These are phyloP conservation scores for Cotesia glomerata DNA, from an alignment of 1,140 invertebrate genomes.

Conservation along the genomic window DNA sequence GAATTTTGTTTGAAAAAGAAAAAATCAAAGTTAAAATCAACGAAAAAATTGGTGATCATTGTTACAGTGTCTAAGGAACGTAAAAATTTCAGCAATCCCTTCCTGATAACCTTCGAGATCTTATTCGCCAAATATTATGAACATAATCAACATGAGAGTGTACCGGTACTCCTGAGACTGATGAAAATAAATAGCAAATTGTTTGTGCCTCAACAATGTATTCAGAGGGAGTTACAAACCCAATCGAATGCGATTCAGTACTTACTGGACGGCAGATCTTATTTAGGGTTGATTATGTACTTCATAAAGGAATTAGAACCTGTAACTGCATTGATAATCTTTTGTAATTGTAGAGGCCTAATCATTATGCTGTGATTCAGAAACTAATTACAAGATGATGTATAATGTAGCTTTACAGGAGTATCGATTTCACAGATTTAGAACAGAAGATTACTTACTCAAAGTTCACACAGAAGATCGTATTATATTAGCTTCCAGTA, in stretches of 20 bases:
- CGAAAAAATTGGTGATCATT: background rate
- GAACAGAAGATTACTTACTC: too few species aligned
- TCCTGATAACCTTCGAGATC: background rate
- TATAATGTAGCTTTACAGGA: too few species aligned
- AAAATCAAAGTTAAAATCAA: background rate
- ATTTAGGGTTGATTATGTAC: too few species aligned
- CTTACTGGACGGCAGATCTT: too few species aligned
- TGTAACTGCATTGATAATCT: too few species aligned
- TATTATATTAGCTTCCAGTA: too few species aligned
- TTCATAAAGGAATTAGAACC: too few species aligned
- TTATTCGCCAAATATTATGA: background rate
- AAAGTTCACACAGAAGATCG: too few species aligned
- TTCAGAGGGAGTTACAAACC: background rate
- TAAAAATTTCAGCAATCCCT: background rate
- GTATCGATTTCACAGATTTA: too few species aligned
- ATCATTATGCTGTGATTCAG: too few species aligned
- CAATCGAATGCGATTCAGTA: background rate
- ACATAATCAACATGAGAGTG: background rate
- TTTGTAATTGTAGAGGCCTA: too few species aligned
- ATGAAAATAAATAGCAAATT: background rate
- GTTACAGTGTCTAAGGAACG: background rate
- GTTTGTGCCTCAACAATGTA: background rate
- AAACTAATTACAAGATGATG: too few species aligned
- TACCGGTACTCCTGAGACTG: background rate
- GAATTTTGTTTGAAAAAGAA: constrained; percentile 6